These are phyloP conservation scores for Manis javanica DNA, from an alignment of 2,797 vertebrate species.

Conservation along the genomic window DNA sequence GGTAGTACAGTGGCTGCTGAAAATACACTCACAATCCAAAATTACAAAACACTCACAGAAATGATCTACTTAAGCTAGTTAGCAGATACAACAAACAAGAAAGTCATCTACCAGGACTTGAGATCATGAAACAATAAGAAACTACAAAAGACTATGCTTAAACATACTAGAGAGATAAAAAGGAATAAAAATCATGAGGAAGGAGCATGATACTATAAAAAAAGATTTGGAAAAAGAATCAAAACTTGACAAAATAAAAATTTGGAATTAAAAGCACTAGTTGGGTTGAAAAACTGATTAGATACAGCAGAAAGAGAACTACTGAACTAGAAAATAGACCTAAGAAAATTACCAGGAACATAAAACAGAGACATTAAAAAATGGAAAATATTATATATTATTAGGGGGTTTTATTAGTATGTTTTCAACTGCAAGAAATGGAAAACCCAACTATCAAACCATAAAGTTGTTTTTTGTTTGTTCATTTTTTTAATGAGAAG, in stretches of 20 bases:
- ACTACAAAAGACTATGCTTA: neutral
- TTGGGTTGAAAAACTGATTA: neutral
- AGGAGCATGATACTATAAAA: neutral
- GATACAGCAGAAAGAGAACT: slow-evolving; percentile 1
- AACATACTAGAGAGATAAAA: neutral
- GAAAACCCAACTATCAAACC: neutral
- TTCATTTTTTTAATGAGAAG: neutral
- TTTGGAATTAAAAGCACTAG: neutral
- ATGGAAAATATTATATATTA: neutral
- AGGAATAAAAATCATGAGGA: slow-evolving; percentile 14
- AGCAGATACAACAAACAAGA: neutral
- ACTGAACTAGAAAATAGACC: neutral
- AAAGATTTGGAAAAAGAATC: neutral
- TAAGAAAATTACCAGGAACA: neutral
- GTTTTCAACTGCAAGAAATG: slow-evolving; percentile 6
- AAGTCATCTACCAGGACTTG: neutral
- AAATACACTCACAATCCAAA: neutral
- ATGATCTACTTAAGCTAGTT: neutral
- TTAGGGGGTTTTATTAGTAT: neutral
- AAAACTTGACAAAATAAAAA: slow-evolving; percentile 45
- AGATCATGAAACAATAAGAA: neutral
- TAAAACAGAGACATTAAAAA: neutral
- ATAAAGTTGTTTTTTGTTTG: neutral
- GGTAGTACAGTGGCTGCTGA: neutral
- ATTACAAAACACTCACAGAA: neutral